A percentile compares a stretch with the other conserved stretches of the same genome.
Conservation (phyloP, 2,797 vertebrate genomes). For the Cossypha dichroa region DNA sequence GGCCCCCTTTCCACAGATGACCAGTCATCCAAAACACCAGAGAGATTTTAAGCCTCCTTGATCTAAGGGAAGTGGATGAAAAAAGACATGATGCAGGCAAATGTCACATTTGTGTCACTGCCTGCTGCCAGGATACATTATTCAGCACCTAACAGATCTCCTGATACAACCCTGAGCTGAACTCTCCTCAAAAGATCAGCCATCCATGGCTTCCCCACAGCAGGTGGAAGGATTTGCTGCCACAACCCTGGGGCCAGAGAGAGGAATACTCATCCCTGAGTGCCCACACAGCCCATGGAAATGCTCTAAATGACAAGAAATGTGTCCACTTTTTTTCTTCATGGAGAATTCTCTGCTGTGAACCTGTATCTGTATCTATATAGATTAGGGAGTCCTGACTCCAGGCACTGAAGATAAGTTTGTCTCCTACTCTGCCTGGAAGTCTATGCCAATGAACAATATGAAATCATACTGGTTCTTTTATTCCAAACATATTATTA, state of each 20-base stretch:
- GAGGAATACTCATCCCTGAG: fast-evolving
- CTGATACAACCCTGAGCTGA: not conserved
- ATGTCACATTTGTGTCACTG: conserved; percentile 49
- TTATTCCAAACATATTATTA: not conserved
- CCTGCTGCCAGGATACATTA: conserved; percentile 25
- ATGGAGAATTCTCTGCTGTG: not conserved
- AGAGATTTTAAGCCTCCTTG: conserved; percentile 40
- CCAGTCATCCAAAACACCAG: conserved; percentile 27
- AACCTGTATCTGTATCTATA: not conserved
- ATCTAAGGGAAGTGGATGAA: not conserved
- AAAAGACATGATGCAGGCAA: conserved; percentile 40
- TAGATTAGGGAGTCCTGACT: not conserved
- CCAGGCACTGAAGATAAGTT: not conserved
- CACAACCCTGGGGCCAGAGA: not conserved
- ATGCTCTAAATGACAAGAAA: fast-evolving
- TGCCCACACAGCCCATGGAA: not conserved
- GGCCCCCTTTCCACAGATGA: conserved; percentile 19
- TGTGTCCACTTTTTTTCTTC: fast-evolving
- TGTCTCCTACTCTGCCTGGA: not conserved
- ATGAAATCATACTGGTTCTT: fast-evolving
- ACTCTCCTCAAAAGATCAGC: not conserved
- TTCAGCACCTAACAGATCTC: conserved; percentile 13
- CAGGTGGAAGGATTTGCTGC: not conserved
- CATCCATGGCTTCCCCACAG: not conserved
- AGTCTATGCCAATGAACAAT: not conserved